Evolutionary conservation across 2,888 invertebrate genomes (phyloP).

Genomic region (Elmis aenea): DNA sequence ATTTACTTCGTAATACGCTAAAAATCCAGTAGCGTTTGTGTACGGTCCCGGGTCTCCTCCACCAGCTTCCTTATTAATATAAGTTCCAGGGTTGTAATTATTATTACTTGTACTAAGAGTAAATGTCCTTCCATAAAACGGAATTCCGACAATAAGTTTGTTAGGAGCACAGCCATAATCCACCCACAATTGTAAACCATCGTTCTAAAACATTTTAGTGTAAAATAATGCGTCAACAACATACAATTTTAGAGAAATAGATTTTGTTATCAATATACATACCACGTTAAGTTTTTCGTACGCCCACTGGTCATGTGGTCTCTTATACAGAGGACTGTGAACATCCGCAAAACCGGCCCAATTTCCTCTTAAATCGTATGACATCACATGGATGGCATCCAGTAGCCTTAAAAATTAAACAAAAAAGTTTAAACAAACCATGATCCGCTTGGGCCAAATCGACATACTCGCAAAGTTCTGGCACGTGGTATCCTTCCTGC

Average conservation of each 20-base stretch:
- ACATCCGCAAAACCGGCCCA: constrained; percentile 91
- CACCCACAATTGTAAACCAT: constrained; percentile 83
- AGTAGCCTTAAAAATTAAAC: constrained; percentile 52
- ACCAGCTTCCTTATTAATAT: constrained; percentile 85
- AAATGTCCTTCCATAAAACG: constrained; percentile 84
- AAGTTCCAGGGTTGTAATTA: constrained; percentile 79
- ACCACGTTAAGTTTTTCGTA: constrained; percentile 88
- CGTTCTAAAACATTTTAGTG: no score
- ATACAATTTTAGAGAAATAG: constrained; percentile 1
- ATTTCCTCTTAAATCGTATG: constrained; percentile 80
- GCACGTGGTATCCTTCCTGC: constrained; percentile 87
- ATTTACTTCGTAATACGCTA: constrained; percentile 76
- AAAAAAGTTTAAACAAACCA: neutral
- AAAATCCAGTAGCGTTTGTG: constrained; percentile 81
- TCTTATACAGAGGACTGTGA: constrained; percentile 79
- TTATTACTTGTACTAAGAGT: constrained; percentile 77
- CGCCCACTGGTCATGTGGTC: constrained; percentile 84
- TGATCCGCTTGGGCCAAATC: no score
- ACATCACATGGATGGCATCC: constrained; percentile 82
- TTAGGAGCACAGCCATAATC: constrained; percentile 83
- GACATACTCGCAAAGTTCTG: constrained; percentile 80
- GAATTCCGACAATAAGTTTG: constrained; percentile 82
- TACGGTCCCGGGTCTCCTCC: constrained; percentile 82
- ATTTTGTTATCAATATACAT: constrained; percentile 46
- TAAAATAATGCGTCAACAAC: no score